Percentiles rank a stretch among this genome's conserved stretches.
phyloP scores from a whole-genome alignment of 2,888 invertebrate genomes.

The Drosophila borealis region DNA sequence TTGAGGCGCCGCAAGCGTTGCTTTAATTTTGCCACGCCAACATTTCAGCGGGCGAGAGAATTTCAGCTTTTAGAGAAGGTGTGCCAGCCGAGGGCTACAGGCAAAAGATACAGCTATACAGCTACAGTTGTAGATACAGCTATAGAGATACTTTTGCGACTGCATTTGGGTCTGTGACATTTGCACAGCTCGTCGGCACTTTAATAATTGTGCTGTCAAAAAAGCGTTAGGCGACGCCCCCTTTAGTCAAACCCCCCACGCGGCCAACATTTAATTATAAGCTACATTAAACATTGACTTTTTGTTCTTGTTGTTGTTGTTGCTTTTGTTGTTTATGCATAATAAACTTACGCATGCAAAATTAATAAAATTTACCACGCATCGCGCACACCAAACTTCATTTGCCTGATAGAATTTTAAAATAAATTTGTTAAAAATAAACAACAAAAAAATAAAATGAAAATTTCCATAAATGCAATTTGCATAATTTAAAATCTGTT shows the following conservation, averaged over 20 bases:
- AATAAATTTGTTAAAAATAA: slow-evolving; percentile 29
- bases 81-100: slow-evolving; percentile 26
- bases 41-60: slow-evolving; percentile 22
- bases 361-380: slow-evolving; percentile 75
- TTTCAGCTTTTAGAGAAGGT: slow-evolving; percentile 25
- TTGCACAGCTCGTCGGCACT: slow-evolving; percentile 58
- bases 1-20: slow-evolving; percentile 52
- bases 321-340: slow-evolving; percentile 64
- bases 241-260: background rate
- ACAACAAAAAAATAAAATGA: slow-evolving; percentile 5
- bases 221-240: slow-evolving; percentile 60
- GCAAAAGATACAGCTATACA: slow-evolving; percentile 15
- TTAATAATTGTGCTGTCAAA: slow-evolving; percentile 73
- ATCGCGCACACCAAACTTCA: slow-evolving; percentile 62
- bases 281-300: slow-evolving; percentile 72
- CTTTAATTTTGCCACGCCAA: slow-evolving; percentile 53
- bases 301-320: slow-evolving; percentile 26
- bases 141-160: slow-evolving; percentile 9
- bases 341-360: slow-evolving; percentile 77
- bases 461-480: slow-evolving; percentile 62
- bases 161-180: slow-evolving; percentile 47
- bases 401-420: slow-evolving; percentile 72
- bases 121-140: slow-evolving; percentile 12
- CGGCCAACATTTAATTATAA: slow-evolving; percentile 71
- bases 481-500: slow-evolving; percentile 60